Percentiles rank a stretch among this genome's conserved stretches.
These are phyloP conservation scores for Tortricodes alternella DNA, from an alignment of 2,888 invertebrate species.

Conservation along the genomic window DNA sequence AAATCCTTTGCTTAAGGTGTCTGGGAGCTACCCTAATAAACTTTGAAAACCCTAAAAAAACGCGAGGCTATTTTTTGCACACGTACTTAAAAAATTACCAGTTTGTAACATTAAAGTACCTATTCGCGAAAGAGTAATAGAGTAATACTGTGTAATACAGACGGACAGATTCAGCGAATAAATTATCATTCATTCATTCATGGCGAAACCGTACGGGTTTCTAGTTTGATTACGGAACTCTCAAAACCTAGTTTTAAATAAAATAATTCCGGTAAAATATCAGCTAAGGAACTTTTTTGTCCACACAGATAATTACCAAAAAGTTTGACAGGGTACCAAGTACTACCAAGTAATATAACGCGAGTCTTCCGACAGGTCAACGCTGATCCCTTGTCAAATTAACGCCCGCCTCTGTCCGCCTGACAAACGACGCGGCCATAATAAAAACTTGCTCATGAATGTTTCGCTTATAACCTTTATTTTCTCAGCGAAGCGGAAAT, in stretches of 20 bases:
- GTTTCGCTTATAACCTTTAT: slow-evolving; percentile 48
- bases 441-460: slow-evolving; percentile 60
- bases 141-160: too few species aligned
- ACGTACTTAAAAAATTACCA: too few species aligned
- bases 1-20: too few species aligned
- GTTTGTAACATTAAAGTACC: too few species aligned
- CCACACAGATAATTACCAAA: slow-evolving; percentile 33
- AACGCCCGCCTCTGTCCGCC: slow-evolving; percentile 72
- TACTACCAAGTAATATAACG: slow-evolving; percentile 38
- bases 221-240: neutral
- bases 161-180: too few species aligned
- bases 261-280: neutral
- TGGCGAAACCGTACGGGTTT: too few species aligned
- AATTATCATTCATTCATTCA: too few species aligned
- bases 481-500: slow-evolving; percentile 43
- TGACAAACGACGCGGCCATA: slow-evolving; percentile 73
- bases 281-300: neutral
- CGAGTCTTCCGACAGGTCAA: slow-evolving; percentile 64
- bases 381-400: slow-evolving; percentile 76
- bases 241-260: neutral
- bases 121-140: too few species aligned
- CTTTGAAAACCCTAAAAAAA: too few species aligned
- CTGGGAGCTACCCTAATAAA: too few species aligned
- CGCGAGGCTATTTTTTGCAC: too few species aligned
- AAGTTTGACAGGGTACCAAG: slow-evolving; percentile 51